phyloP scores from a whole-genome alignment of 2,797 vertebrate species.

The Squalus acanthias region DNA sequence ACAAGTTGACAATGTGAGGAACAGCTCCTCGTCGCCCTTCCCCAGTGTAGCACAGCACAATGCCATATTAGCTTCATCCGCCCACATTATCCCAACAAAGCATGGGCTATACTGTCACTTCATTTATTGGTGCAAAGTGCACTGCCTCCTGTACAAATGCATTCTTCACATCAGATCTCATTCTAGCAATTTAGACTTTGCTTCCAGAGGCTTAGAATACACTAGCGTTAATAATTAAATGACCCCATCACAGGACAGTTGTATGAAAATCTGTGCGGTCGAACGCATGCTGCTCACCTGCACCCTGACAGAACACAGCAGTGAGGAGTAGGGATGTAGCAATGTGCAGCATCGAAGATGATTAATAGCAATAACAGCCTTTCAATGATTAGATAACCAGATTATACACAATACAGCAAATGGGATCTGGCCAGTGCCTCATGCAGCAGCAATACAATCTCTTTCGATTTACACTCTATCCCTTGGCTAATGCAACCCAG shows the following conservation, averaged over 20 bases:
- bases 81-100: neutral
- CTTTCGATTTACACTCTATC: neutral
- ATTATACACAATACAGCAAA: neutral
- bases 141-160: neutral
- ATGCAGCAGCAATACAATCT: neutral
- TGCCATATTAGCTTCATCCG: neutral
- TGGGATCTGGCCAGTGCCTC: neutral
- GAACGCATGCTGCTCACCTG: neutral
- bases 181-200: neutral
- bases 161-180: neutral
- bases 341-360: neutral
- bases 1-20: neutral
- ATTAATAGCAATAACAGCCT: neutral
- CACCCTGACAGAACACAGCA: neutral
- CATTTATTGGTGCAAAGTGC: neutral
- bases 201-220: neutral
- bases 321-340: neutral
- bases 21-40: neutral
- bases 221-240: neutral
- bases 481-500: neutral
- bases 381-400: neutral
- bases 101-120: neutral
- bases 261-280: neutral
- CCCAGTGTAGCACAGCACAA: neutral
- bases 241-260: neutral